A percentile compares a stretch with the other conserved stretches of the same genome.
These are phyloP conservation scores for Frankliniella intonsa DNA, from an alignment of 2,888 invertebrate species.

Conservation along the genomic window DNA sequence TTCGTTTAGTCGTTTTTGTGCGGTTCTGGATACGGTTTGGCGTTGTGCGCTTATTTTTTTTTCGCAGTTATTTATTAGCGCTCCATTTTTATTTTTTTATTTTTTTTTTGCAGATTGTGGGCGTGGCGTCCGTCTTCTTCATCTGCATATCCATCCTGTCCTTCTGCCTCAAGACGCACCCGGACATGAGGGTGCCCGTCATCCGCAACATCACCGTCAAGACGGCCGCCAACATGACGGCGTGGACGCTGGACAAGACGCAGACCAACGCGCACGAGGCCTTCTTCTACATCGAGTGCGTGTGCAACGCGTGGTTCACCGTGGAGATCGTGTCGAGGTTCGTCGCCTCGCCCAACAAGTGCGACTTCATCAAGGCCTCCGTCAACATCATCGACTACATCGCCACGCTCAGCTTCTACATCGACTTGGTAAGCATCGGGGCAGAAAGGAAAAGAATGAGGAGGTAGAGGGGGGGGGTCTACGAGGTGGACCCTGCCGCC, in stretches of 20 bases:
- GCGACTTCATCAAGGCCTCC: conserved; percentile 90
- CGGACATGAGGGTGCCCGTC: conserved; percentile 92
- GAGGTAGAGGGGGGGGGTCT: too few species aligned
- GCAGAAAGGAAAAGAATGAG: too few species aligned
- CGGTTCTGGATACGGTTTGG: too few species aligned
- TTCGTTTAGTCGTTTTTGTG: too few species aligned
- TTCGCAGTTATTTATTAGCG: too few species aligned
- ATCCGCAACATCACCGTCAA: conserved; percentile 74
- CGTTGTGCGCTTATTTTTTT: too few species aligned
- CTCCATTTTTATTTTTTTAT: neutral
- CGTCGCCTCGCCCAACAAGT: conserved; percentile 81
- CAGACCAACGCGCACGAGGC: conserved; percentile 95
- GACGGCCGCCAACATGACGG: conserved; percentile 66
- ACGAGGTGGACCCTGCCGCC: too few species aligned
- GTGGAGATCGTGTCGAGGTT: conserved; percentile 91
- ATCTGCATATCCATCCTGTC: conserved; percentile 98
- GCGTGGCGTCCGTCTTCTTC: conserved; percentile 98
- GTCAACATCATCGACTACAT: conserved; percentile 99
- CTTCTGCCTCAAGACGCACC: conserved; percentile 99
- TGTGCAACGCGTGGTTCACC: conserved; percentile 99
- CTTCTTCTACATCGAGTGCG: conserved; percentile 97
- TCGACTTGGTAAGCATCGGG: conserved; percentile 67
- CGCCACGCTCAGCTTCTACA: conserved; percentile 97
- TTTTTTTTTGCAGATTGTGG: conserved; percentile 74
- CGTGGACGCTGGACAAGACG: conserved; percentile 83